A percentile compares a stretch with the other conserved stretches of the same genome.
Evolutionary conservation across 2,888 invertebrate species (phyloP).

Genomic region (Timema podura): DNA sequence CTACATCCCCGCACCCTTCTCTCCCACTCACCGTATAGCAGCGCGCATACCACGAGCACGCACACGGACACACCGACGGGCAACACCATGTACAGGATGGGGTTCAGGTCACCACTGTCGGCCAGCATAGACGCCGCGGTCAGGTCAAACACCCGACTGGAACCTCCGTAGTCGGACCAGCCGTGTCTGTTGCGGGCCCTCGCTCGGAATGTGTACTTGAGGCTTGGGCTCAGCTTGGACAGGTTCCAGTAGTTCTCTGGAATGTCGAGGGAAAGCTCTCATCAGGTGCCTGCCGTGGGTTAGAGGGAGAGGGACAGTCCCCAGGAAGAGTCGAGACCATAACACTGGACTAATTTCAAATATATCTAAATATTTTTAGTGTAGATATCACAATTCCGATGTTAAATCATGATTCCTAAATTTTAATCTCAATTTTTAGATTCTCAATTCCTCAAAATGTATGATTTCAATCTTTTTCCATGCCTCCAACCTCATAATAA

Average conservation of each 20-base stretch:
- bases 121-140: slow-evolving; percentile 49
- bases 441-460: too few species aligned
- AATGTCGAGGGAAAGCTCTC: slow-evolving; percentile 29
- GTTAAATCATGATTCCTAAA: too few species aligned
- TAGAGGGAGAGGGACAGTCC: too few species aligned
- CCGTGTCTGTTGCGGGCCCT: slow-evolving; percentile 76
- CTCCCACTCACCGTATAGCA: slow-evolving; percentile 51
- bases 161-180: slow-evolving; percentile 63
- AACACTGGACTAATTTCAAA: too few species aligned
- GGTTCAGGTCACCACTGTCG: slow-evolving; percentile 51
- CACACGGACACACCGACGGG: slow-evolving; percentile 49
- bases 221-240: slow-evolving; percentile 57
- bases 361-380: too few species aligned
- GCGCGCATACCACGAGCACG: slow-evolving; percentile 46
- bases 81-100: slow-evolving; percentile 61
- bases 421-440: too few species aligned
- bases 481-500: too few species aligned
- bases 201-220: slow-evolving; percentile 68
- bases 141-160: slow-evolving; percentile 60
- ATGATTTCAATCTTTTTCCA: too few species aligned
- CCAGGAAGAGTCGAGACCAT: too few species aligned
- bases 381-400: too few species aligned
- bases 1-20: neutral
- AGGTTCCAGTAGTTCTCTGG: slow-evolving; percentile 78
- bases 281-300: too few species aligned